Conservation (phyloP, 2,113 vertebrate species). For the Ammodramus savannarum region DNA sequence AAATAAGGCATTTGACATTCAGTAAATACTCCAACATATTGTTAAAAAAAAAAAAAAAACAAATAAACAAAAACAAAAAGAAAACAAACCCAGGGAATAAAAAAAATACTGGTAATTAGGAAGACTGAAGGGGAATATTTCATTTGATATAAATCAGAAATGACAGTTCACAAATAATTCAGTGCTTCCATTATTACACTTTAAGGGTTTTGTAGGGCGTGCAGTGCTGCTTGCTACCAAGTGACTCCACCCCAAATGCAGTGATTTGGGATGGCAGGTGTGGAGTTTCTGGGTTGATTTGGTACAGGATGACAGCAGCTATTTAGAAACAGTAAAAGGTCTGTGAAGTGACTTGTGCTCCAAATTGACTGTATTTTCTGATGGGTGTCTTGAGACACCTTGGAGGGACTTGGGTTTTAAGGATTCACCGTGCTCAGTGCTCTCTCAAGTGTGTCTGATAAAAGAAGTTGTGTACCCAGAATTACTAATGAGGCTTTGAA, state of each 20-base stretch:
- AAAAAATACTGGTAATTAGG: conserved; percentile 6
- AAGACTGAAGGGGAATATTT: neutral
- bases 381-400: neutral
- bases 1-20: conserved; percentile 18
- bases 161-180: conserved; percentile 41
- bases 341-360: neutral
- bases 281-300: neutral
- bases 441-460: neutral
- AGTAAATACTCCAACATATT: neutral
- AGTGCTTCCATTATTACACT: neutral
- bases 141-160: conserved; percentile 27
- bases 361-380: neutral
- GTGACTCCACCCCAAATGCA: neutral
- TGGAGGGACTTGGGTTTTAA: neutral
- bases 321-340: neutral
- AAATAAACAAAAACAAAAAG: too few species aligned
- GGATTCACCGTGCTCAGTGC: neutral
- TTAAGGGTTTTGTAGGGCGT: neutral
- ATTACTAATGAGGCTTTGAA: neutral
- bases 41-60: neutral
- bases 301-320: neutral
- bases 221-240: neutral
- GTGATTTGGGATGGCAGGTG: neutral
- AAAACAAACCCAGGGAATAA: neutral
- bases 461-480: neutral